Evolutionary conservation across 2,797 vertebrate genomes (phyloP).

Genomic region (Sciurus vulgaris): DNA sequence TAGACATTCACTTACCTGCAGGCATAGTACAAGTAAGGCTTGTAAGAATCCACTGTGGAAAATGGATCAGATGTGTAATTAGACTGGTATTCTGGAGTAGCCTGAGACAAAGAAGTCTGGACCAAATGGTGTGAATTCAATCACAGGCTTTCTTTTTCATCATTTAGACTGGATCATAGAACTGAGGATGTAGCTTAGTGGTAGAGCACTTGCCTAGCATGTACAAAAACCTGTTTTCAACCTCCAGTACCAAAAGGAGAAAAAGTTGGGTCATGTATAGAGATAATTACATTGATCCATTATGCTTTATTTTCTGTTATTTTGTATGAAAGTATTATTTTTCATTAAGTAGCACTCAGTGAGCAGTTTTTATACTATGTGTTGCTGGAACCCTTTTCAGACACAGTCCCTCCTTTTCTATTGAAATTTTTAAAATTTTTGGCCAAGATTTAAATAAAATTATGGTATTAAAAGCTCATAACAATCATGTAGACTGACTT

Average conservation of each 20-base stretch:
- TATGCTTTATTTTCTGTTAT: background rate
- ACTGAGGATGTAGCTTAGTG: background rate
- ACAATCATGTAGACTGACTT: background rate
- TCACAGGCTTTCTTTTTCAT: background rate
- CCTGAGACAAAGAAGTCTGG: background rate
- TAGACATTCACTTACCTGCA: background rate
- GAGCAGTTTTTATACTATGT: background rate
- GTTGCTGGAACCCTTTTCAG: background rate
- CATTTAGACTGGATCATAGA: background rate
- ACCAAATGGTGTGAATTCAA: background rate
- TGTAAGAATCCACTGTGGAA: background rate
- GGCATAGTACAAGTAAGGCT: background rate
- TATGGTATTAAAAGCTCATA: background rate
- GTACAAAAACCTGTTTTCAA: background rate
- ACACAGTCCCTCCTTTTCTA: background rate
- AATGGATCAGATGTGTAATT: background rate
- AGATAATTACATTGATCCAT: background rate
- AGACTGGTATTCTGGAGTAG: background rate
- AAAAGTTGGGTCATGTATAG: background rate
- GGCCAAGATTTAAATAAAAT: constrained; percentile 39
- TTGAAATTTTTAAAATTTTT: constrained; percentile 41
- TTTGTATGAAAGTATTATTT: background rate
- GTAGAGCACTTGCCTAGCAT: background rate
- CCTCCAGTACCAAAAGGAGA: background rate
- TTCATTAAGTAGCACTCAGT: background rate